A percentile compares a stretch with the other conserved stretches of the same genome.
Evolutionary conservation across 2,888 invertebrate species (phyloP).

Genomic region (Mythimna albipuncta): DNA sequence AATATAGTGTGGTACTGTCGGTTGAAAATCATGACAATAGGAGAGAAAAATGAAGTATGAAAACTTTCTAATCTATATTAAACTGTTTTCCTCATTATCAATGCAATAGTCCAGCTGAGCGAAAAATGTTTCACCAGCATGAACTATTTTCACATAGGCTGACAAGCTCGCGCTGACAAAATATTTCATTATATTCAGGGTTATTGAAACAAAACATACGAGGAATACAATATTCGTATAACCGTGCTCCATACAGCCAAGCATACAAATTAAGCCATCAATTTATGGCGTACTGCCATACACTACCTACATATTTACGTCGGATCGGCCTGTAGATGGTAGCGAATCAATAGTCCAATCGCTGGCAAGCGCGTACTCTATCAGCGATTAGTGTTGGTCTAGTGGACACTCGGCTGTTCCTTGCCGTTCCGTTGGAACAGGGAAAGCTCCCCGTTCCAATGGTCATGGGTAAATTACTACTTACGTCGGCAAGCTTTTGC

Average conservation of each 20-base stretch:
- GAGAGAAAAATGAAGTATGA: no score
- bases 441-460: constrained; percentile 56
- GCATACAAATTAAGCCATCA: constrained; percentile 58
- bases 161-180: background rate
- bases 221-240: constrained; percentile 1
- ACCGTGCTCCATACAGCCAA: constrained; percentile 5
- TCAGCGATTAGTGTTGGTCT: constrained; percentile 90
- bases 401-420: constrained; percentile 81
- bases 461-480: constrained; percentile 75
- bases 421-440: constrained; percentile 75
- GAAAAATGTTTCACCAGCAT: background rate
- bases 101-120: no score
- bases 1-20: no score
- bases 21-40: no score
- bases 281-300: constrained; percentile 58
- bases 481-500: constrained; percentile 63
- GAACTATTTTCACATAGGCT: background rate
- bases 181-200: background rate
- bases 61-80: no score
- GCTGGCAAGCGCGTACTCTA: constrained; percentile 87
- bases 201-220: constrained; percentile 5
- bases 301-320: constrained; percentile 59
- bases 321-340: constrained; percentile 67
- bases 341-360: constrained; percentile 86
- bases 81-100: no score